These are phyloP conservation scores for Nycteola revayana DNA, from an alignment of 2,888 invertebrate species.

Conservation along the genomic window DNA sequence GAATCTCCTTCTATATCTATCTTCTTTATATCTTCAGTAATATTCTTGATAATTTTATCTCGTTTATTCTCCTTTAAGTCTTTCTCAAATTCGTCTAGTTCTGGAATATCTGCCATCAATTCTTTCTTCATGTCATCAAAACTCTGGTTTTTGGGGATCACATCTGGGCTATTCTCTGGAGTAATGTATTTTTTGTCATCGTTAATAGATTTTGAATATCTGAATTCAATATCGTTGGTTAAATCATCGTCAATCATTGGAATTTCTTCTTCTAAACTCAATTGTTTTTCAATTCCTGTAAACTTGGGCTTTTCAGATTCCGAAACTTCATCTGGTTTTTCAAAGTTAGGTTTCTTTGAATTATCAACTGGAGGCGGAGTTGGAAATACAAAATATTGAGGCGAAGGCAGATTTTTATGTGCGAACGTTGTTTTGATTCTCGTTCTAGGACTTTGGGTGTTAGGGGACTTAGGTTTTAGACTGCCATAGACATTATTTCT, in stretches of 20 bases:
- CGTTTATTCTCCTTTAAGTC: conserved; percentile 78
- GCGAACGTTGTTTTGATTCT: conserved; percentile 83
- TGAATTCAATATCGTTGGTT: conserved; percentile 70
- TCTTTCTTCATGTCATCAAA: conserved; percentile 77
- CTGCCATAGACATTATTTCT: conserved; percentile 56
- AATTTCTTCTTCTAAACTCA: conserved; percentile 77
- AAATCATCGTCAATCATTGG: conserved; percentile 78
- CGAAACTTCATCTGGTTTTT: conserved; percentile 9
- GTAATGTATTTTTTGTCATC: conserved; percentile 40
- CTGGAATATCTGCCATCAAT: conserved; percentile 77
- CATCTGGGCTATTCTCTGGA: conserved; percentile 25
- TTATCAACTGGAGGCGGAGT: conserved; percentile 63
- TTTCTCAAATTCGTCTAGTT: conserved; percentile 76
- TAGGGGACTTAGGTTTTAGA: conserved; percentile 71
- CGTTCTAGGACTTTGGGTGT: conserved; percentile 81
- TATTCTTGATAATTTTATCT: conserved; percentile 70
- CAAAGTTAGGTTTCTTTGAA: conserved; percentile 49
- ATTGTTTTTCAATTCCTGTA: conserved; percentile 72
- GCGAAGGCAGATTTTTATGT: conserved; percentile 72
- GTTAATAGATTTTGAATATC: conserved; percentile 55
- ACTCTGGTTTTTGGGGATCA: conserved; percentile 59
- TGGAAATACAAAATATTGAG: conserved; percentile 76
- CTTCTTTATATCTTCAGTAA: conserved; percentile 61
- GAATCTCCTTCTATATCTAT: conserved; percentile 68
- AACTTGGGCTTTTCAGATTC: conserved; percentile 36